Evolutionary conservation across 2,797 vertebrate species (phyloP).

Genomic region (Muscicapa striata): DNA sequence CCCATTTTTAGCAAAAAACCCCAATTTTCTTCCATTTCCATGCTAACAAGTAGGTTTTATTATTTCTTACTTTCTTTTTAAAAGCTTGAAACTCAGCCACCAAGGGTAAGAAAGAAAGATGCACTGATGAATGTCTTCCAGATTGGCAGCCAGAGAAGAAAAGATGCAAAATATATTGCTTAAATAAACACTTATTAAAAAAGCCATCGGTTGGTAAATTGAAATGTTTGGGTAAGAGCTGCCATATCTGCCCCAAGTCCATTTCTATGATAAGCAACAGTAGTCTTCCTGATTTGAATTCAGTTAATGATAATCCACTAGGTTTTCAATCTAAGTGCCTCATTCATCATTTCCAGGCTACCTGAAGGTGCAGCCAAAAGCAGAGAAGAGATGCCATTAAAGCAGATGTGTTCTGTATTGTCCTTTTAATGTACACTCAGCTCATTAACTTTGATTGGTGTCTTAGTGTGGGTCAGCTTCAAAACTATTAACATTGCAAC

Average conservation of each 20-base stretch:
- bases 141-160: not conserved
- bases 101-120: not conserved
- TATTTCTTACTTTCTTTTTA: not conserved
- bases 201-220: not conserved
- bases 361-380: slow-evolving; percentile 36
- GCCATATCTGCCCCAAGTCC: not conserved
- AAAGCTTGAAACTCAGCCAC: not conserved
- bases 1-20: not conserved
- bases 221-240: not conserved
- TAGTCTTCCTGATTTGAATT: not conserved
- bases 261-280: not conserved
- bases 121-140: not conserved
- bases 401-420: not conserved
- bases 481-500: not conserved
- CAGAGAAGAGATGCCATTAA: slow-evolving; percentile 18
- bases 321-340: not conserved
- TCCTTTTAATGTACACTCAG: slow-evolving; percentile 6
- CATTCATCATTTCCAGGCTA: slow-evolving; percentile 26
- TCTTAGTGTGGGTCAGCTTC: not conserved
- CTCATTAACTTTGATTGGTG: slow-evolving; percentile 30
- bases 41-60: not conserved
- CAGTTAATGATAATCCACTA: not conserved
- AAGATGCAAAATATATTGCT: not conserved
- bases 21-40: not conserved
- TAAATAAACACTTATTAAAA: not conserved